Base-by-base conservation (phyloP, 2,113 vertebrate species). In the Grammomys surdaster region DNA sequence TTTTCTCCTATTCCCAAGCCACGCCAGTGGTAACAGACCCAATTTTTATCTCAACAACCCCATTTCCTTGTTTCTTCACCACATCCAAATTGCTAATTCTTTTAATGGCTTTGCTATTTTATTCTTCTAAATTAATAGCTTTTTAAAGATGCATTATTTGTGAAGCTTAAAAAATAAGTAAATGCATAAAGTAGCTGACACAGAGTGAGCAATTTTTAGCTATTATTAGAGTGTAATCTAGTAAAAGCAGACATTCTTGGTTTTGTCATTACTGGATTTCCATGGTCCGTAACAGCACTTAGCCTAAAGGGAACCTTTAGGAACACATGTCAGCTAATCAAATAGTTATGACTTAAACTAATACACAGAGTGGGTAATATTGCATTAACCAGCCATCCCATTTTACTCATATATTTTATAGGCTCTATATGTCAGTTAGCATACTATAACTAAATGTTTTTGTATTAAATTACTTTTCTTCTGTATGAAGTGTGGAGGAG, bases 311-410 rank as follows among this genome's bases (percentile, higher is more conserved):
- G 17, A n/a, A 75, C 24, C 60, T 94, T 95, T 16, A 78, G 58
- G 22, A 14, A 75, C 77, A 78, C 2, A 40, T 63, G 24, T 40
- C 60, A 93, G 8, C 75, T 69, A 85, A 89, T 75, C 43, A 7
- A 81, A 89, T 63, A 46, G 13, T 72, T 96, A 46, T 46, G 78
- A 69, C 67, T 91, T 89, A 92, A 78, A 80, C 81, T 84, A 60
- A 40, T 40, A 67, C 43, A n/a, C 7, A 40, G 85, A 82, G 17
- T 24, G 80, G 28, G n/a, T 43, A 65, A 76, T 80, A 1, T 69
- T 58, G 36, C 43, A 40, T 40, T 89, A 75, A 78, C 36, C 73
- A 95, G 6, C 11, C 80, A 70, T 54, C 13, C 31, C 51, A 19
- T 54, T 90, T 28, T 86, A 40, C 46, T 88, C 36, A 19, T 88